Base-by-base conservation (phyloP, 1,140 invertebrate genomes). In the Dinoponera quadriceps region DNA sequence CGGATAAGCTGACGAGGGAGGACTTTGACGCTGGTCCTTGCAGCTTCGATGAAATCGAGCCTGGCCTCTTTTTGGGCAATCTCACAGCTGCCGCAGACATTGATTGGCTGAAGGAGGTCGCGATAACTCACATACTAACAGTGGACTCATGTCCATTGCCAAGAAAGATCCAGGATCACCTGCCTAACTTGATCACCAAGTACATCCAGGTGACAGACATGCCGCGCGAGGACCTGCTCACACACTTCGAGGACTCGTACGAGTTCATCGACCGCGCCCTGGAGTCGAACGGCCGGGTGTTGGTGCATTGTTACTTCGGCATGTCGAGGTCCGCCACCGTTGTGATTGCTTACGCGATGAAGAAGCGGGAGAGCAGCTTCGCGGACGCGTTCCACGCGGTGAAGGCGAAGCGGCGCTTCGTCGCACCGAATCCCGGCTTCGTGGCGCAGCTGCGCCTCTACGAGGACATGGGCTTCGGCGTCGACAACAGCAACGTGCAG, bases 281-380 rank as follows among this genome's bases (percentile, higher is more conserved):
- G 54, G 89, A 93, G 5, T 90, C 94, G 62, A 94, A 94, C 44
- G 96, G 96, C 20, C 96, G 93, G 83, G 95, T 98, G 4, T 93
- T 98, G 14, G 97, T 98, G 0, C 97, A 98, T 89, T 98, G 97
- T 93, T 97, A 98, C 89, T 98, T 96, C 91, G 97, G 97, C 22
- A 96, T 98, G n/a, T 98, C 97, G 2, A 94, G 98, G 77, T 98
- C 97, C 88, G 96, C 97, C 0, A 96, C 97, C 0, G 94, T 98
- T 3, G 96, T 98, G 0, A 97, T 98, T 83, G 97, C 97, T 11
- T 98, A 97, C 90, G 92, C 98, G 9, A 98, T 98, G 97, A 96
- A 97, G 89, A 97, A 97, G 86, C 95, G 97, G 90, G 91, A 95
- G 3, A 94, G 98, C 73, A 95, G 95, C 55, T 97, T 97, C 84